A percentile compares a stretch with the other conserved stretches of the same genome.
phyloP scores from a whole-genome alignment of 2,797 vertebrate genomes.

The Sebastes itinus region DNA sequence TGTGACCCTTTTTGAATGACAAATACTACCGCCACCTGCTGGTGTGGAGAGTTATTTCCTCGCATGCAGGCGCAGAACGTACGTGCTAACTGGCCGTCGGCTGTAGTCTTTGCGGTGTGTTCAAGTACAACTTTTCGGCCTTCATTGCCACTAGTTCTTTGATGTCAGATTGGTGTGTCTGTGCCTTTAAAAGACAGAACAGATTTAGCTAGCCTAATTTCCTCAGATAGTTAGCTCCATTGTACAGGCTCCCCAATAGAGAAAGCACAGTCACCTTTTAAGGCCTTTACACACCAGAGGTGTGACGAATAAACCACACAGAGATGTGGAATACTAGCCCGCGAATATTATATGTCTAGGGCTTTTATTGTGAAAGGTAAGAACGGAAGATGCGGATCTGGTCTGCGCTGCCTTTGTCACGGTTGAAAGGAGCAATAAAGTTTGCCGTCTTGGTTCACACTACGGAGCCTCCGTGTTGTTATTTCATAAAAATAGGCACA shows the following conservation, averaged over 20 bases:
- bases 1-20: no score
- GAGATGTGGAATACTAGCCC: neutral
- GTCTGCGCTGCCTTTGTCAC: no score
- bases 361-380: neutral
- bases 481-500: neutral
- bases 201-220: neutral
- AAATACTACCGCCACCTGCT: no score
- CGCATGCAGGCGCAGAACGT: no score
- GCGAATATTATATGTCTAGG: neutral
- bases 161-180: no score
- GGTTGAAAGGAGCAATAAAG: no score
- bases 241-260: neutral
- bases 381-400: neutral
- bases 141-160: no score
- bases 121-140: no score
- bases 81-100: no score
- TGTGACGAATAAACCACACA: neutral
- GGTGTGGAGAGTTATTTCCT: no score
- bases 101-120: no score
- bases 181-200: neutral
- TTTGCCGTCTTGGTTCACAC: no score
- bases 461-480: neutral
- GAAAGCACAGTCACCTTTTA: neutral
- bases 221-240: neutral
- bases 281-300: neutral